Evolutionary conservation across 2,797 vertebrate genomes (phyloP).

Genomic region (Sciurus vulgaris): DNA sequence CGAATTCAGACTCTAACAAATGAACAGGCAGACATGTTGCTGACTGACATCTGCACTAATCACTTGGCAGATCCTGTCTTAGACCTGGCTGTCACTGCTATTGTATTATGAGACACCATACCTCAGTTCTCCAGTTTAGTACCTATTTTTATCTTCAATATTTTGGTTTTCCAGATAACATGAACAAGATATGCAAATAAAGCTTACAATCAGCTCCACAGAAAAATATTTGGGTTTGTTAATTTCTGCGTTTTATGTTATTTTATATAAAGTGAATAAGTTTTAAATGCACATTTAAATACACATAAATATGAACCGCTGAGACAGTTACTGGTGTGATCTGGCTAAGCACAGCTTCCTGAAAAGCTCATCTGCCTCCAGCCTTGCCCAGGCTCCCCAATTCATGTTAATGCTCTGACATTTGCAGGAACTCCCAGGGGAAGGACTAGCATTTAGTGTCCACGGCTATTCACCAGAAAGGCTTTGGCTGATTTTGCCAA

Average conservation of each 20-base stretch:
- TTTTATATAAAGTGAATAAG: neutral
- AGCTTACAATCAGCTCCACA: neutral
- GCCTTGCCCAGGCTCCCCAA: neutral
- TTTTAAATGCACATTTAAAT: neutral
- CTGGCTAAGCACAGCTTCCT: neutral
- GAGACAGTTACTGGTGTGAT: neutral
- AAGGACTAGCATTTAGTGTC: neutral
- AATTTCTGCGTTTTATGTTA: neutral
- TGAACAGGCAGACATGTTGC: fast-evolving
- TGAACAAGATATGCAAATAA: neutral
- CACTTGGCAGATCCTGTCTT: neutral
- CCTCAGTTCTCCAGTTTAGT: neutral
- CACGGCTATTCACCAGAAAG: neutral
- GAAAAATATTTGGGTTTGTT: neutral
- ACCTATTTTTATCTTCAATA: neutral
- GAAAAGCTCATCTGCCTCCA: neutral
- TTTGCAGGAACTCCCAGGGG: neutral
- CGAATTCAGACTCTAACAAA: neutral
- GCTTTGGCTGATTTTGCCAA: neutral
- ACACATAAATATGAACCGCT: neutral
- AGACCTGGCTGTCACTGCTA: neutral
- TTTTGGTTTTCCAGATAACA: neutral
- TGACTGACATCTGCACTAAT: neutral
- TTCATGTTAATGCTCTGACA: neutral
- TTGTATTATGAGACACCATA: neutral